These are phyloP conservation scores for Oreotrochilus melanogaster DNA, from an alignment of 2,113 vertebrate species.

Conservation along the genomic window DNA sequence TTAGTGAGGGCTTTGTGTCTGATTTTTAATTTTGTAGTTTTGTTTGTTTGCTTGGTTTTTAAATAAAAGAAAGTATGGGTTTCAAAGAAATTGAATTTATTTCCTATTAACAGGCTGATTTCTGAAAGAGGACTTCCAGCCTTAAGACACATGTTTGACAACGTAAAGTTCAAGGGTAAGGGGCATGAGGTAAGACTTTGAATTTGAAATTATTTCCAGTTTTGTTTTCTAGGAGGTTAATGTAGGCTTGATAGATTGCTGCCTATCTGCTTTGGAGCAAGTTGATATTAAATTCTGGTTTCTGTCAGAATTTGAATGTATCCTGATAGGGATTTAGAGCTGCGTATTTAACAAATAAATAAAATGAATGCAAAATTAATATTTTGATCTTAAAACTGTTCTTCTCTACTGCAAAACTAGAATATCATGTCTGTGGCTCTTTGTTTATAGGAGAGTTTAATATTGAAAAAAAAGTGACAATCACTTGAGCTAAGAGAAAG, in stretches of 20 bases:
- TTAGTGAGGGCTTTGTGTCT: not conserved
- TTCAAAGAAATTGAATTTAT: not conserved
- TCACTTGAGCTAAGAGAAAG: not conserved
- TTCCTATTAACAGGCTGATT: constrained; percentile 80
- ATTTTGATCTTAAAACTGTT: not conserved
- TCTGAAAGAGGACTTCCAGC: constrained; percentile 93
- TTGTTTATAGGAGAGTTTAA: not conserved
- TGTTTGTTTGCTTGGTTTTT: no score
- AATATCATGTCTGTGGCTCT: not conserved
- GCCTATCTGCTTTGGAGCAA: accelerated
- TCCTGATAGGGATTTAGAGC: not conserved
- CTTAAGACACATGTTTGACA: constrained; percentile 87
- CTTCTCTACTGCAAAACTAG: not conserved
- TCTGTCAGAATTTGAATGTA: not conserved
- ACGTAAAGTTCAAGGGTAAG: constrained; percentile 89
- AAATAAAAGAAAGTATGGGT: not conserved
- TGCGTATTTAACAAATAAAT: not conserved
- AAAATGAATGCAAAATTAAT: not conserved
- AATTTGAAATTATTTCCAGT: no score
- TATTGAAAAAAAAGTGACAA: not conserved
- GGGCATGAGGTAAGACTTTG: constrained; percentile 88
- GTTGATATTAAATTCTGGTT: accelerated
- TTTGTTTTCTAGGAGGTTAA: not conserved
- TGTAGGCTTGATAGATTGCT: not conserved
- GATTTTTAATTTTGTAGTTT: not conserved